Percentiles rank a stretch among this genome's conserved stretches.
These are phyloP conservation scores for Arothron firmamentum DNA, from an alignment of 2,113 vertebrate genomes.

Conservation along the genomic window DNA sequence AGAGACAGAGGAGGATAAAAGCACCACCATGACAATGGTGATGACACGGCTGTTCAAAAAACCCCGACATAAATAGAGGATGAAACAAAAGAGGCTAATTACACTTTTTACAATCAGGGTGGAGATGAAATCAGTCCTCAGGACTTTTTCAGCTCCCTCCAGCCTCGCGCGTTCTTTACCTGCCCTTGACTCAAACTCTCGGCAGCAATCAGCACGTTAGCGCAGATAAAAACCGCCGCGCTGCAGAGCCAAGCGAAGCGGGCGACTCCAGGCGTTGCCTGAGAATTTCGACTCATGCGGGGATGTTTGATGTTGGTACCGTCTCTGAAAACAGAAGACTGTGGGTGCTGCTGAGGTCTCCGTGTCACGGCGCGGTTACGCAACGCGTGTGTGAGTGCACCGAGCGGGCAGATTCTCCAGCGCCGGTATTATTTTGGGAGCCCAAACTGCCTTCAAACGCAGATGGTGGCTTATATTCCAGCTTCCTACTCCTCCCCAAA, in stretches of 20 bases:
- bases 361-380: conserved; percentile 27
- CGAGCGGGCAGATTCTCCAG: conserved; percentile 14
- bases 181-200: conserved; percentile 4
- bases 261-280: neutral
- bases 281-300: neutral
- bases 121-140: conserved; percentile 14
- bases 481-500: neutral
- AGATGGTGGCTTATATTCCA: neutral
- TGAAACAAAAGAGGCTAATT: conserved; percentile 24
- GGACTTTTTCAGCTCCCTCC: conserved; percentile 9
- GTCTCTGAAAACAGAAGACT: conserved; percentile 17
- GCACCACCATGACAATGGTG: too few relatives aligned
- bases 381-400: conserved; percentile 15
- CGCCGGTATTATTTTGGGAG: conserved; percentile 13
- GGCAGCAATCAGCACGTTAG: too few relatives aligned
- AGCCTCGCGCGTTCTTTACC: conserved; percentile 2
- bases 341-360: neutral
- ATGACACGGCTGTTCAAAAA: neutral
- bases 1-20: neutral
- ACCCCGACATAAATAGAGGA: neutral
- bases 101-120: conserved; percentile 18
- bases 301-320: conserved; percentile 3
- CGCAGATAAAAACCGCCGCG: too few relatives aligned
- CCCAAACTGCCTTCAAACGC: neutral
- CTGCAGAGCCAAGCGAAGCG: neutral